phyloP scores from a whole-genome alignment of 2,888 invertebrate genomes.

The Ametastegia equiseti region DNA sequence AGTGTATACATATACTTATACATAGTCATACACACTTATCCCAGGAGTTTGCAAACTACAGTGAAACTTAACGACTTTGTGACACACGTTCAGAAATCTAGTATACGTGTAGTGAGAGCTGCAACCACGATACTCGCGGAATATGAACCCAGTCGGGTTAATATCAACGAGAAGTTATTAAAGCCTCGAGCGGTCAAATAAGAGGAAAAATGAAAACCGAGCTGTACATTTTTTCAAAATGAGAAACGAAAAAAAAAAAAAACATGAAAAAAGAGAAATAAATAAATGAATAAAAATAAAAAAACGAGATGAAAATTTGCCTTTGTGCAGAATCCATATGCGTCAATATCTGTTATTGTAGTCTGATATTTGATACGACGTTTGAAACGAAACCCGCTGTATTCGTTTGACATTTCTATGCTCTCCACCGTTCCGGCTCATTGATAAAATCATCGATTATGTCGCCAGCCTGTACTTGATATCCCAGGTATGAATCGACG shows the following conservation, averaged over 20 bases:
- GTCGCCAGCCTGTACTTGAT: background rate
- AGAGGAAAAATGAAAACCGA: too few species aligned
- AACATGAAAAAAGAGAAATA: too few species aligned
- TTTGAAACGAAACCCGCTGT: background rate
- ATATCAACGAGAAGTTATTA: too few species aligned
- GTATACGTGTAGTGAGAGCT: background rate
- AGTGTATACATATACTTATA: background rate
- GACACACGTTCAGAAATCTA: background rate
- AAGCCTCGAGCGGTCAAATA: too few species aligned
- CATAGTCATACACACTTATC: background rate
- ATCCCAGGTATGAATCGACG: background rate
- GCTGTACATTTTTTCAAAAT: too few species aligned
- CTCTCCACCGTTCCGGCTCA: slow-evolving; percentile 8
- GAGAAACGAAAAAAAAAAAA: too few species aligned
- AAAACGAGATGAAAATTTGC: background rate
- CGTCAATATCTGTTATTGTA: background rate
- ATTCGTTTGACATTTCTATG: slow-evolving; percentile 16
- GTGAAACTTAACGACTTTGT: slow-evolving; percentile 36
- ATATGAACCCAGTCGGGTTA: too few species aligned
- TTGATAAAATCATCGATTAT: slow-evolving; percentile 41
- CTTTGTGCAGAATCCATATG: background rate
- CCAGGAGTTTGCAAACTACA: background rate
- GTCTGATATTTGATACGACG: slow-evolving; percentile 13
- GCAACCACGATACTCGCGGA: too few species aligned
- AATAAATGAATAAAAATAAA: background rate